Conservation (phyloP, 2,888 invertebrate species). For the Gnatocerus cornutus region DNA sequence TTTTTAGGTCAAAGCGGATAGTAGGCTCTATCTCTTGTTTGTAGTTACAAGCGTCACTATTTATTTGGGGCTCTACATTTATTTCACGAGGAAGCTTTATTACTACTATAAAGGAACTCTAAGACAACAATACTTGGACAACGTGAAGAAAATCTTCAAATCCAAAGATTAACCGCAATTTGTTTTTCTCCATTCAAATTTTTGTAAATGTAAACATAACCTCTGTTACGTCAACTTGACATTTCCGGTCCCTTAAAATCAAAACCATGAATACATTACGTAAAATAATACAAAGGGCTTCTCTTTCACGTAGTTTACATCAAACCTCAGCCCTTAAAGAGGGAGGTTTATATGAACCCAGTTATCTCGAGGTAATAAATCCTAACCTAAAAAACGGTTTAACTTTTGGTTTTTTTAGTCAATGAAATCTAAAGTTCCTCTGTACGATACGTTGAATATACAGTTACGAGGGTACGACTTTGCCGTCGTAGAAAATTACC, state of each 20-base stretch:
- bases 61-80: conserved; percentile 30
- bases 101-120: conserved; percentile 7
- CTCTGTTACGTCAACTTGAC: background rate
- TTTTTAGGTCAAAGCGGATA: conserved; percentile 29
- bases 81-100: conserved; percentile 22
- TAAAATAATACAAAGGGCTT: conserved; percentile 16
- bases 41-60: background rate
- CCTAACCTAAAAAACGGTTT: conserved; percentile 41
- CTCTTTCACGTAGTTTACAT: background rate
- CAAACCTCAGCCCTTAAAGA: background rate
- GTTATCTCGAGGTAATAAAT: conserved; percentile 79
- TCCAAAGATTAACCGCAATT: background rate
- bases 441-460: conserved; percentile 84
- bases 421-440: conserved; percentile 80
- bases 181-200: background rate
- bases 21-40: conserved; percentile 21
- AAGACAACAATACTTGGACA: conserved; percentile 10
- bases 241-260: background rate
- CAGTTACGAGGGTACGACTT: conserved; percentile 89
- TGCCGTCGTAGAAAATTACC: conserved; percentile 85
- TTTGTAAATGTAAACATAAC: conserved; percentile 28
- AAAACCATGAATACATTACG: conserved; percentile 50
- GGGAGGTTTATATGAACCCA: conserved; percentile 76
- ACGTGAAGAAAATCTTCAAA: conserved; percentile 22
- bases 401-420: conserved; percentile 68